Evolutionary conservation across 2,797 vertebrate genomes (phyloP).

Genomic region (Xenentodon cancila): DNA sequence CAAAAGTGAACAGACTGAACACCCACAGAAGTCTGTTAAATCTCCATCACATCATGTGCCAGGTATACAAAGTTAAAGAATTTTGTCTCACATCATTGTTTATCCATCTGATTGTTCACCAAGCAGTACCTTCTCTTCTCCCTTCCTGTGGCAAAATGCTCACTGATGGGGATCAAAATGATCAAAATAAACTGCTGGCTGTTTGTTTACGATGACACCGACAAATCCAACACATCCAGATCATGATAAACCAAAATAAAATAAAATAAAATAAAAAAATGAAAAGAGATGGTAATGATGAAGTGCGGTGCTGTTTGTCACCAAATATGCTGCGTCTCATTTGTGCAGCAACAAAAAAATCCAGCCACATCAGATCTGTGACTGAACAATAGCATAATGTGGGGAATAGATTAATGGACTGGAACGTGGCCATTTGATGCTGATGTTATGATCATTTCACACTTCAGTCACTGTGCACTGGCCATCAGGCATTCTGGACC

Average conservation of each 20-base stretch:
- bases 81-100: background rate
- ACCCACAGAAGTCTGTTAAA: conserved; percentile 16
- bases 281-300: too few relatives aligned
- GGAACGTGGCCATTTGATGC: conserved; percentile 54
- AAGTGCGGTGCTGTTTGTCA: conserved; percentile 23
- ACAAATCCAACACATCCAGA: conserved; percentile 21
- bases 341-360: conserved; percentile 30
- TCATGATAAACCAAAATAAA: conserved; percentile 9
- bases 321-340: conserved; percentile 17
- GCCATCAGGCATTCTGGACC: conserved; percentile 95
- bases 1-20: conserved; percentile 17
- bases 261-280: background rate
- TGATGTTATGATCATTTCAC: conserved; percentile 78
- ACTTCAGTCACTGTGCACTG: conserved; percentile 99
- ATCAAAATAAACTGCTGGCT: conserved; percentile 10
- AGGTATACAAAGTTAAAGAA: conserved; percentile 11
- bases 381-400: conserved; percentile 55
- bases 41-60: conserved; percentile 21
- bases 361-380: conserved; percentile 47
- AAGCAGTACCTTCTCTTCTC: conserved; percentile 7
- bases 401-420: conserved; percentile 71
- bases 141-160: conserved; percentile 8
- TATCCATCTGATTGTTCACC: conserved; percentile 34
- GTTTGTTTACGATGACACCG: conserved; percentile 9
- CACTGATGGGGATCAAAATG: background rate